These are phyloP conservation scores for Stictocephala bisonia DNA, from an alignment of 2,888 invertebrate species.

Conservation along the genomic window DNA sequence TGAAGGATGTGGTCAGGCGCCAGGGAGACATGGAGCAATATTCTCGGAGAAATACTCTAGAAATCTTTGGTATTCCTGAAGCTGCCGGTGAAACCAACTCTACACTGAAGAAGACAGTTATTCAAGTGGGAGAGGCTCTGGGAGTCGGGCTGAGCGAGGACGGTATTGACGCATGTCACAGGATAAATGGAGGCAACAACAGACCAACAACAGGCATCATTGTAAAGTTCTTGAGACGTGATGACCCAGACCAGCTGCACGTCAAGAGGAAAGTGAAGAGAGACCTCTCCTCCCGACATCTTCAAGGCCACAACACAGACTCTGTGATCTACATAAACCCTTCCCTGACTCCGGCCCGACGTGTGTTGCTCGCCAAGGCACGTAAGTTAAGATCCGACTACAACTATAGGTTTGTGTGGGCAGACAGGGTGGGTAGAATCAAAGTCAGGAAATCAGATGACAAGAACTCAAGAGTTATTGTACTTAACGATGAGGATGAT, in stretches of 20 bases:
- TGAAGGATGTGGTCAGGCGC: too few relatives aligned
- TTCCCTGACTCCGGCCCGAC: not conserved
- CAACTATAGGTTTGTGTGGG: not conserved
- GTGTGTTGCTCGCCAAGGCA: slow-evolving; percentile 3
- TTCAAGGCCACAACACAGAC: slow-evolving; percentile 7
- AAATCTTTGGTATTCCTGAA: too few relatives aligned
- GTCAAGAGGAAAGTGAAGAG: not conserved
- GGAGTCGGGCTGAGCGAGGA: too few relatives aligned
- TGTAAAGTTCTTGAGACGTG: not conserved
- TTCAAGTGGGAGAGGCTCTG: too few relatives aligned
- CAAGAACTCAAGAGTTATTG: not conserved
- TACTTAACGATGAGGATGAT: slow-evolving; percentile 4
- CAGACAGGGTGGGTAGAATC: not conserved
- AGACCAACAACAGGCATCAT: slow-evolving; percentile 1
- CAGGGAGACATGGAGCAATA: too few relatives aligned
- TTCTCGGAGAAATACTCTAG: too few relatives aligned
- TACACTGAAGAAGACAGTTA: too few relatives aligned
- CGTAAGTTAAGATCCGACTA: slow-evolving; percentile 6
- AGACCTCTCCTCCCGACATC: slow-evolving; percentile 1
- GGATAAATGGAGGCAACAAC: too few relatives aligned
- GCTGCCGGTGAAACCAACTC: too few relatives aligned
- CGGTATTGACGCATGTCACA: too few relatives aligned
- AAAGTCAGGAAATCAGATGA: not conserved
- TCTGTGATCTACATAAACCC: not conserved
- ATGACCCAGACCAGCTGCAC: not conserved